Evolutionary conservation across 2,888 invertebrate genomes (phyloP), one percentile per base, ranked within the genome.

Genomic region (Leptinotarsa rubiginosa): DNA sequence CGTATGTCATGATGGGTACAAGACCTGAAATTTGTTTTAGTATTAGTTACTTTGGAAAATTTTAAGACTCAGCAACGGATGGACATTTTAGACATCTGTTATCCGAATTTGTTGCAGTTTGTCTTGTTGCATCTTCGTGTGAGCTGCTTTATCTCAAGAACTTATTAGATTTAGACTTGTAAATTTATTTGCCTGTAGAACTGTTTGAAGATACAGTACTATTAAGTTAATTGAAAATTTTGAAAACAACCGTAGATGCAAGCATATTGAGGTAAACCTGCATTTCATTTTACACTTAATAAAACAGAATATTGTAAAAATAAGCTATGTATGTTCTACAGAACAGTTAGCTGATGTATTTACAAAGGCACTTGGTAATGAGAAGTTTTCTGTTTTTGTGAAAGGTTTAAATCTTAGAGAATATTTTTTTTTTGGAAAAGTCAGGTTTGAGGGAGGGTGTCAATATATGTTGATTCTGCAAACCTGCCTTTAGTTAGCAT

Each of bases 21-120:
- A 72, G 72, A 62, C 67, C 67, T 47, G 66, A 72, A 49, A 72
- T 72, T n/a, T 68, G 67, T 62, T 72, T 22, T 47, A 50, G 62
- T 67, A 15, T 67, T 18, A 72, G 67, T 50, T 72, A 72, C 50
- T 67, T 72, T 72, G 66, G 67, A 20, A 22, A 67, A 25, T 72
- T 72, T 72, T 67, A 68, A 54, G 72, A 72, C 25, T 68, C 59
- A 62, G 72, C 72, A 22, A 72, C 52, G 2, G 41, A 67, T 67
- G 72, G 68, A 67, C 72, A 72, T 25, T 68, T 72, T 52, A 73
- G 70, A 67, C 54, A 73, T 59, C 59, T 71, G n/a, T 68, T 75
- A 22, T 69, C 56, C 15, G 49, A 67, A 41, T 56, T 22, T 22
- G 22, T 56, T 56, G 20, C 56, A 56, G 56, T 56, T 18, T 56